These are phyloP conservation scores for Borostomias antarcticus DNA, from an alignment of 2,797 vertebrate genomes.

Conservation along the genomic window DNA sequence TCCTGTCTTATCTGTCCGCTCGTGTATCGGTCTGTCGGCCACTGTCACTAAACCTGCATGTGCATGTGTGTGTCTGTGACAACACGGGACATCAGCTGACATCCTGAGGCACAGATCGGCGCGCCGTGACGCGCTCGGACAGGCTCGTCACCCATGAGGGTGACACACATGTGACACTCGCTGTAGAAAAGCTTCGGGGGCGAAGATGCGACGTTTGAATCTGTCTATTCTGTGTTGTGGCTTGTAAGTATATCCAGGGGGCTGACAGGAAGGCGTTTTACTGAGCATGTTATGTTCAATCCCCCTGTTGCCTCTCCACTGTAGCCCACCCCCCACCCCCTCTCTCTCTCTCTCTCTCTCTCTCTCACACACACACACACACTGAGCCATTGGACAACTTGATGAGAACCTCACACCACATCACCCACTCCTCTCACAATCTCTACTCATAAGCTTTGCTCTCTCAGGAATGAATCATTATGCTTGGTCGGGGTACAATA, in stretches of 20 bases:
- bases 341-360: not conserved
- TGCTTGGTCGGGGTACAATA: conserved; percentile 55
- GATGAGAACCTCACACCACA: conserved; percentile 28
- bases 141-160: conserved; percentile 15
- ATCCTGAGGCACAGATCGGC: conserved; percentile 8
- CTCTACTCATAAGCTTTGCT: conserved; percentile 24
- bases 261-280: not conserved
- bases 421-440: not conserved
- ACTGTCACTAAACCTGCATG: conserved; percentile 14
- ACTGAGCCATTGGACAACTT: conserved; percentile 5
- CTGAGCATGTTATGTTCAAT: not conserved
- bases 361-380: not conserved
- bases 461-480: conserved; percentile 69
- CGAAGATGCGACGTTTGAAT: not conserved
- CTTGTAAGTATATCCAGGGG: conserved; percentile 17
- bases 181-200: not conserved
- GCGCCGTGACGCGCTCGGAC: conserved; percentile 20
- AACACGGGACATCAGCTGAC: conserved; percentile 27
- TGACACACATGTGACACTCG: conserved; percentile 29
- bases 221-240: not conserved
- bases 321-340: not conserved
- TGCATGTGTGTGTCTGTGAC: conserved; percentile 27
- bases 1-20: conserved; percentile 10
- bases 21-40: conserved; percentile 11
- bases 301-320: not conserved